Percentiles rank a stretch among this genome's conserved stretches.
Conservation (phyloP, 2,888 invertebrate species). For the Rotaria sp. region DNA sequence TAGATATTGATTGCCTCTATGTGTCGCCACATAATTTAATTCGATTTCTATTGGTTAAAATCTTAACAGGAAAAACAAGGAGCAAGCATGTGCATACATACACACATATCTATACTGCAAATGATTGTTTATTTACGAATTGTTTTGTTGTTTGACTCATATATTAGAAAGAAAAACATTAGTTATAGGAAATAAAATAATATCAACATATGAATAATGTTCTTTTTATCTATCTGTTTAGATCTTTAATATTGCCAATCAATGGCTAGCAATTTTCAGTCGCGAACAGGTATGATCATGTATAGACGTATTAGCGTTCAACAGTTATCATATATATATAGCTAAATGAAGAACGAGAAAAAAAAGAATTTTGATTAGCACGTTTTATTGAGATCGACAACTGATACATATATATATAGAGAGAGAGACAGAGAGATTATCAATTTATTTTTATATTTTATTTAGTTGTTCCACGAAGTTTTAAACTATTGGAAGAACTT, state of each 20-base stretch:
- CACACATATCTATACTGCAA: background rate
- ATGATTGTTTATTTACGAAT: background rate
- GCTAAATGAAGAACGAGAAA: no score
- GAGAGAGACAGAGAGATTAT: no score
- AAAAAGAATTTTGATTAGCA: no score
- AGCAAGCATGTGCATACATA: background rate
- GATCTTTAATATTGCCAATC: background rate
- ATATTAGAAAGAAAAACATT: background rate
- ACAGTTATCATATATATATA: no score
- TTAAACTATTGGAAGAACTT: conserved; percentile 91
- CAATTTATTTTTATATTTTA: background rate
- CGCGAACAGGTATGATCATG: background rate
- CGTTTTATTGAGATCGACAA: background rate
- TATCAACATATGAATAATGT: no score
- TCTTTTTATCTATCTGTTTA: background rate
- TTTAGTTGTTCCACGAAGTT: conserved; percentile 86
- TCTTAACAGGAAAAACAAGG: background rate
- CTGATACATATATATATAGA: background rate
- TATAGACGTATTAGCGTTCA: no score
- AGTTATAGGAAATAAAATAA: no score
- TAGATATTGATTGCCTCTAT: background rate
- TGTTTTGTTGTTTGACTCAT: background rate
- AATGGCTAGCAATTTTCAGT: background rate
- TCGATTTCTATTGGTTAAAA: background rate
- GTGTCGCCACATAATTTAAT: background rate